Evolutionary conservation across 2,797 vertebrate species (phyloP).

Genomic region (Arctocebus calabarensis): DNA sequence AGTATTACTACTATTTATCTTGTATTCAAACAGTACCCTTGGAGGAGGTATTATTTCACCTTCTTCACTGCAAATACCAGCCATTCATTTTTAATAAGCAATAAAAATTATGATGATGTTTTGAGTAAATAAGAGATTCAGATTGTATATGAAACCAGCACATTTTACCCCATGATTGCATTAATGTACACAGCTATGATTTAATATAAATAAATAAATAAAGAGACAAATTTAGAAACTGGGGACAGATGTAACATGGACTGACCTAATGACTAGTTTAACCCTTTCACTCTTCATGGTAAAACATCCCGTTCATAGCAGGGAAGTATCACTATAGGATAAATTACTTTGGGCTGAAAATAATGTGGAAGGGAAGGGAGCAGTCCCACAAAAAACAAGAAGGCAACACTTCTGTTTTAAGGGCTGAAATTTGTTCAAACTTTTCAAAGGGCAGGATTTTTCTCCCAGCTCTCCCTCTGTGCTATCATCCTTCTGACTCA

Average conservation of each 20-base stretch:
- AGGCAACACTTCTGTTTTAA: not conserved
- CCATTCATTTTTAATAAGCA: slow-evolving; percentile 71
- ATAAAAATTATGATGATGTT: slow-evolving; percentile 49
- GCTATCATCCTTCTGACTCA: not conserved
- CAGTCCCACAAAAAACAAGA: not conserved
- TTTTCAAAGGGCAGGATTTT: not conserved
- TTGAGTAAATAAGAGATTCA: slow-evolving; percentile 9
- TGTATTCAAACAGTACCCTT: slow-evolving; percentile 14
- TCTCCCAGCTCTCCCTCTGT: not conserved
- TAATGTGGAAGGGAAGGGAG: not conserved
- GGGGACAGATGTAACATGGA: slow-evolving; percentile 55
- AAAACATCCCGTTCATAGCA: slow-evolving; percentile 30
- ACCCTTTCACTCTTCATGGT: slow-evolving; percentile 28
- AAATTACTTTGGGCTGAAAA: slow-evolving; percentile 21
- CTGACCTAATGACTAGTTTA: slow-evolving; percentile 28
- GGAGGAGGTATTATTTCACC: not conserved
- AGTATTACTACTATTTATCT: slow-evolving; percentile 56
- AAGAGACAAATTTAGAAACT: slow-evolving; percentile 26
- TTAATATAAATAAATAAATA: too few relatives aligned
- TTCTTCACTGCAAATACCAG: slow-evolving; percentile 47
- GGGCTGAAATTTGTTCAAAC: not conserved
- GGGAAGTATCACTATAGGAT: not conserved
- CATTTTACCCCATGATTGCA: too few relatives aligned
- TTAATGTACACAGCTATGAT: too few relatives aligned
- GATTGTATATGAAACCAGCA: too few relatives aligned